Conservation (phyloP, 2,888 invertebrate species). For the Oscheius onirici region DNA sequence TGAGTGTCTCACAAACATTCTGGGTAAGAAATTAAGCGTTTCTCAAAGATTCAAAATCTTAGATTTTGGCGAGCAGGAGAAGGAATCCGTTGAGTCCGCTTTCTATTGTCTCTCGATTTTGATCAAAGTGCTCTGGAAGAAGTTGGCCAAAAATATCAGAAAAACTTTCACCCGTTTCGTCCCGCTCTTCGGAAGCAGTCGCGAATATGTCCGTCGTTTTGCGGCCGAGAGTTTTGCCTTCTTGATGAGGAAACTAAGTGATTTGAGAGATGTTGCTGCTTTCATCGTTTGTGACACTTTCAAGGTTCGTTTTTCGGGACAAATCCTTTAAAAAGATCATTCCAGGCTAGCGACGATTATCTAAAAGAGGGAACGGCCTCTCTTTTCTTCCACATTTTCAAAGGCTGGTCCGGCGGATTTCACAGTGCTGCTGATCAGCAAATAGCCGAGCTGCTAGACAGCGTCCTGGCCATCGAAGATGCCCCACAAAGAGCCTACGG, state of each 20-base stretch:
- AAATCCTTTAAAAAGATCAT: neutral
- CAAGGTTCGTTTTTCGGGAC: conserved; percentile 33
- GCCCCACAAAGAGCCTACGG: conserved; percentile 15
- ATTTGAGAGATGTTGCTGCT: conserved; percentile 41
- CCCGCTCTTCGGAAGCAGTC: conserved; percentile 82
- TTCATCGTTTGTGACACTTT: conserved; percentile 50
- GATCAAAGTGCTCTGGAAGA: conserved; percentile 87
- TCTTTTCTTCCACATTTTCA: conserved; percentile 86
- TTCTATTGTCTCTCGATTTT: conserved; percentile 87
- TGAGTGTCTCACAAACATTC: conserved; percentile 46
- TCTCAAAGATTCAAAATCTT: no score
- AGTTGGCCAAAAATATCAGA: conserved; percentile 82
- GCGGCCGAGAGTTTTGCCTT: conserved; percentile 96
- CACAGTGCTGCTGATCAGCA: conserved; percentile 82
- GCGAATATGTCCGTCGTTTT: conserved; percentile 88
- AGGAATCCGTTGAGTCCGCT: conserved; percentile 80
- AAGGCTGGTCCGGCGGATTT: conserved; percentile 85
- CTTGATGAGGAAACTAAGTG: conserved; percentile 79
- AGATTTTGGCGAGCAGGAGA: conserved; percentile 48
- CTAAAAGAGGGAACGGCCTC: conserved; percentile 9
- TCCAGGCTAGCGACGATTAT: conserved; percentile 11
- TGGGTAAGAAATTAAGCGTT: conserved; percentile 32
- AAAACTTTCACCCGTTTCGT: conserved; percentile 57
- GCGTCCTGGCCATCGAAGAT: conserved; percentile 27
- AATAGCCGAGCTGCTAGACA: conserved; percentile 34